phyloP scores from a whole-genome alignment of 2,113 vertebrate genomes.

The Apus apus region DNA sequence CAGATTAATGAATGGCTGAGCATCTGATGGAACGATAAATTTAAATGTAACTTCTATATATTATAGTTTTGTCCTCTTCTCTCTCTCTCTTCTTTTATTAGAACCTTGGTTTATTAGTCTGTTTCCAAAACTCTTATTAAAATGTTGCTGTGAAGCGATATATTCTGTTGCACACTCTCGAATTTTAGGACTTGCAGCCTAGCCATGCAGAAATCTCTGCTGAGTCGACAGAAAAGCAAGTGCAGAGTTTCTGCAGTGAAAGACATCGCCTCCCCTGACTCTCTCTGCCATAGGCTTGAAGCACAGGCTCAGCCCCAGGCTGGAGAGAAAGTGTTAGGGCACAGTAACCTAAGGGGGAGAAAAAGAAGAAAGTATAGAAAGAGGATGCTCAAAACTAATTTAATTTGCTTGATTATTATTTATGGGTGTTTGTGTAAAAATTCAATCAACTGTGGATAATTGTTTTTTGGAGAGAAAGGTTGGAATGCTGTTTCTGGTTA shows the following conservation, averaged over 20 bases:
- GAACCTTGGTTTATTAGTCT: background rate
- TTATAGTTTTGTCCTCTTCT: background rate
- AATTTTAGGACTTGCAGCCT: background rate
- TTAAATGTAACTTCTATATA: background rate
- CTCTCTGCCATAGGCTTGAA: background rate
- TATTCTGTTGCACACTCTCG: background rate
- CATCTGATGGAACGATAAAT: background rate
- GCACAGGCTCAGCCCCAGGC: background rate
- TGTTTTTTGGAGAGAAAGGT: background rate
- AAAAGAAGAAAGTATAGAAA: background rate
- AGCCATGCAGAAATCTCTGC: background rate
- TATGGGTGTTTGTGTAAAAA: background rate
- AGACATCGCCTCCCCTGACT: background rate
- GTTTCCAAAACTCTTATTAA: background rate
- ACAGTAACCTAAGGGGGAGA: background rate
- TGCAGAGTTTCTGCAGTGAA: background rate
- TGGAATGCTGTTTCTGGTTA: background rate
- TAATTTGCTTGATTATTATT: background rate
- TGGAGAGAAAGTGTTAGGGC: background rate
- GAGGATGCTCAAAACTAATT: background rate
- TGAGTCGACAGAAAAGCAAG: background rate
- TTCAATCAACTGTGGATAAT: background rate
- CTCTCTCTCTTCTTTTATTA: background rate
- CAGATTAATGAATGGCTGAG: background rate
- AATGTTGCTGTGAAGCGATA: background rate